Evolutionary conservation across 2,113 vertebrate species (phyloP).

Genomic region (Ctenodactylus gundi): DNA sequence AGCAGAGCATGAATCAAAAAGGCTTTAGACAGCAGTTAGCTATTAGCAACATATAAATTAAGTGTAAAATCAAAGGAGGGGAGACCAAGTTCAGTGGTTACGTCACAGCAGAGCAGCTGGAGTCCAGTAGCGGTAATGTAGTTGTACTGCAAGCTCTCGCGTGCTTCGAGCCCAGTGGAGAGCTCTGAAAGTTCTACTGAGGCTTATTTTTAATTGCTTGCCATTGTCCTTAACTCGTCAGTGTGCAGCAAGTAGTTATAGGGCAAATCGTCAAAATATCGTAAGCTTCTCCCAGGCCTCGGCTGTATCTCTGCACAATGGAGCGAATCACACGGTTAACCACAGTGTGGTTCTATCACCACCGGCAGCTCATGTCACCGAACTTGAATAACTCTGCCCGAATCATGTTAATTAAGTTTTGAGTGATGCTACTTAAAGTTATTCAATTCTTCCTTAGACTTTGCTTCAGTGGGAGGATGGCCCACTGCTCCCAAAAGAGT

Average conservation of each 20-base stretch:
- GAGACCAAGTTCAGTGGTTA: conserved; percentile 62
- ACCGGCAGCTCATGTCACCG: conserved; percentile 54
- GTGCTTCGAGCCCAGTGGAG: conserved; percentile 29
- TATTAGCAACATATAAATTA: conserved; percentile 84
- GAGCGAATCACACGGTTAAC: conserved; percentile 49
- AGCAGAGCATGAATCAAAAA: conserved; percentile 87
- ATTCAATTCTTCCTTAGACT: conserved; percentile 46
- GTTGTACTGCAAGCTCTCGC: neutral
- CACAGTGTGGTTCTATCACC: conserved; percentile 68
- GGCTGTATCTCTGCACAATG: conserved; percentile 43
- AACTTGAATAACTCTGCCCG: conserved; percentile 48
- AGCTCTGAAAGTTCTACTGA: conserved; percentile 47
- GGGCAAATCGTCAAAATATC: conserved; percentile 32
- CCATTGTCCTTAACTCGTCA: conserved; percentile 30
- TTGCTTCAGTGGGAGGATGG: conserved; percentile 2
- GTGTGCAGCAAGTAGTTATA: neutral
- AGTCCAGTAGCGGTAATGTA: neutral
- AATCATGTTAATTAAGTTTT: conserved; percentile 55
- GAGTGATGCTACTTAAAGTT: conserved; percentile 55
- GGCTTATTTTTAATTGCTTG: neutral
- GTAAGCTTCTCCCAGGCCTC: conserved; percentile 35
- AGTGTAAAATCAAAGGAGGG: conserved; percentile 76
- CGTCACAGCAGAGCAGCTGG: conserved; percentile 27
- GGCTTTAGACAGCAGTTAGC: conserved; percentile 84
- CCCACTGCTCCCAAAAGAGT: conserved; percentile 55